Base-by-base conservation (phyloP, 2,888 invertebrate genomes). In the Linyphia triangularis region DNA sequence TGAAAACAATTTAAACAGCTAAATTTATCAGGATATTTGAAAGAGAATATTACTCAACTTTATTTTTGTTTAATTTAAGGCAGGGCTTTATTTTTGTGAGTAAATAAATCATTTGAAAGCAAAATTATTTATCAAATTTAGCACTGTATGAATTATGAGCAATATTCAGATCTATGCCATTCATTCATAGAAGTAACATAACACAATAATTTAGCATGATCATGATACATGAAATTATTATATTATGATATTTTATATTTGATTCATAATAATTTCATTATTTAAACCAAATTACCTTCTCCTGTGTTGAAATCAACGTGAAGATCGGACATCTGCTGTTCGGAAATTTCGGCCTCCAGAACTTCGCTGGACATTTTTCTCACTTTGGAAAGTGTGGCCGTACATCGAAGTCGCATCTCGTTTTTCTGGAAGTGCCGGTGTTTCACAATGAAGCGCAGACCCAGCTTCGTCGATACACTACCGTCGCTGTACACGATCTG, bases 351-450 rank as follows among this genome's bases (percentile, higher is more conserved):
- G 0, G 78, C 88, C n/a, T 90, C 90, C n/a, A 82, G 10, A 6
- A 75, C 75, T 28, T 85, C 85, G 51, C 90, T 90, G 26, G 81
- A 69, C 67, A 85, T 88, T 24, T 63, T 81, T 73, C 84, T 88
- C 6, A 90, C 82, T 61, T 88, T 75, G 3, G 88, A 84, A 0
- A 90, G 57, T 28, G 90, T 90, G 16, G 90, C 90, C 7, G 90
- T 90, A 26, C 90, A 90, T 30, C 85, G 70, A 13, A 90, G 43
- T n/a, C 88, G 61, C 81, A 90, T 90, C 59, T 90, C 85, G 13
- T 70, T 37, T 5, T 51, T 82, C 40, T 90, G 88, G 40, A 83
- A 88, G 24, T 88, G 88, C 6, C 88, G 40, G 33, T 82, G 83
- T 19, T 83, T 82, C 6, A 88, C 88, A 1, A 37, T 30, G 26